phyloP scores from a whole-genome alignment of 1,140 invertebrate species.

The Reticulitermes speratus region DNA sequence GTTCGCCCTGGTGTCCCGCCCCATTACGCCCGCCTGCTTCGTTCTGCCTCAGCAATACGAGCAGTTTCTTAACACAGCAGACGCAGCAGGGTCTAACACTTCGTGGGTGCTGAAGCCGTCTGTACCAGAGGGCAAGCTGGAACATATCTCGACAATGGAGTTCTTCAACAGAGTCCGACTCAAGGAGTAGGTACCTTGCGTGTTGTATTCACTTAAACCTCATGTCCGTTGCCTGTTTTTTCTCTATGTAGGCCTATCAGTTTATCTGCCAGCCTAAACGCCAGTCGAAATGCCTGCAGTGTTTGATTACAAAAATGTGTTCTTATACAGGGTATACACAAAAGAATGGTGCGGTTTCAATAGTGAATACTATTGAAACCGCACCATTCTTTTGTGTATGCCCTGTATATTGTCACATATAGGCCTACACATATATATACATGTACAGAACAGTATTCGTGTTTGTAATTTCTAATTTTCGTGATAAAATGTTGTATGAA shows the following conservation, averaged over 20 bases:
- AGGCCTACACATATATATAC: too few species aligned
- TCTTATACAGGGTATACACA: too few species aligned
- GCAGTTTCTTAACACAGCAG: slow-evolving; percentile 40
- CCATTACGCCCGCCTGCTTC: slow-evolving; percentile 38
- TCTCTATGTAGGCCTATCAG: neutral
- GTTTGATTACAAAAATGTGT: neutral
- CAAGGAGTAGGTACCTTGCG: slow-evolving; percentile 21
- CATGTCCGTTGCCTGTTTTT: neutral
- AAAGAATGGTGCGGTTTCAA: too few species aligned
- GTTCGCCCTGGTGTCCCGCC: neutral
- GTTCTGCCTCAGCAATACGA: slow-evolving; percentile 40
- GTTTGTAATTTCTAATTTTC: too few species aligned
- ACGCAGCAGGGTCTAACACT: slow-evolving; percentile 38
- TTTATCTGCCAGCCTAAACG: neutral
- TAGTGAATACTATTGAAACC: too few species aligned
- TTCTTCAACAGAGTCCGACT: slow-evolving; percentile 35
- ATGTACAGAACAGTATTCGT: too few species aligned
- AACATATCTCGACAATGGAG: slow-evolving; percentile 25
- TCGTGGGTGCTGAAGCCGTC: slow-evolving; percentile 38
- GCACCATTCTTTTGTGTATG: too few species aligned
- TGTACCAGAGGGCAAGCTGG: neutral
- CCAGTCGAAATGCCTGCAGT: neutral
- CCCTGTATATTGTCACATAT: too few species aligned
- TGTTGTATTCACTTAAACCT: neutral
- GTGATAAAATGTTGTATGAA: too few species aligned